phyloP scores from a whole-genome alignment of 30 jellyfish, hydroid and myxozoan species.

The Sanderia malayensis region DNA sequence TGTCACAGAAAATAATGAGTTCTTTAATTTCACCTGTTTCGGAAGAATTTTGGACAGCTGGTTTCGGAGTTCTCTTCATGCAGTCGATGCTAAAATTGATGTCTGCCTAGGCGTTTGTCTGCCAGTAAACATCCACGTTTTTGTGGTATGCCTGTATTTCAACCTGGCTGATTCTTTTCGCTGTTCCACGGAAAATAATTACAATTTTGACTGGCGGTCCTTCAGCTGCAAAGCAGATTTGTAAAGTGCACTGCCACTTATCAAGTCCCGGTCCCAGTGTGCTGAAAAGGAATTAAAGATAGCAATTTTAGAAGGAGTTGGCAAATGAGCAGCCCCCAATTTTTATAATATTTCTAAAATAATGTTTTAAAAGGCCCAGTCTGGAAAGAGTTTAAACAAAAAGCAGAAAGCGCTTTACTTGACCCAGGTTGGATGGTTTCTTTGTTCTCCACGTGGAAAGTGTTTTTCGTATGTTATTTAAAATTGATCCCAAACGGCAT shows the following conservation, averaged over 20 bases:
- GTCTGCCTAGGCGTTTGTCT: slow-evolving; percentile 59
- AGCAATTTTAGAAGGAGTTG: neutral
- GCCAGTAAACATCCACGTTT: no score
- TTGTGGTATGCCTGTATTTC: slow-evolving; percentile 44
- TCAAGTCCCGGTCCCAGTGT: slow-evolving; percentile 54
- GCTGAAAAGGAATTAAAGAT: neutral
- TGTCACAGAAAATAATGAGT: slow-evolving; percentile 41
- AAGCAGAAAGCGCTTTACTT: neutral
- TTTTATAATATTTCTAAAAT: no score
- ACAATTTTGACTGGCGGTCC: slow-evolving; percentile 32
- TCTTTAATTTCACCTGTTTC: neutral
- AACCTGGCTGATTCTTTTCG: slow-evolving; percentile 18
- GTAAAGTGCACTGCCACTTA: slow-evolving; percentile 59
- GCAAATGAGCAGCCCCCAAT: no score
- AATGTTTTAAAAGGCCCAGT: neutral
- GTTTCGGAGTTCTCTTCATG: slow-evolving; percentile 18
- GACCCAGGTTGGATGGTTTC: slow-evolving; percentile 39
- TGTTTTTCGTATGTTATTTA: slow-evolving; percentile 16
- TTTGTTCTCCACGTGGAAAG: slow-evolving; percentile 31
- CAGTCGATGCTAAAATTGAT: slow-evolving; percentile 32
- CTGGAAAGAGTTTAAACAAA: neutral
- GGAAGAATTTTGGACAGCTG: slow-evolving; percentile 19
- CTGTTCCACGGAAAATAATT: slow-evolving; percentile 38
- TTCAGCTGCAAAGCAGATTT: slow-evolving; percentile 41
- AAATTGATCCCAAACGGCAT: slow-evolving; percentile 28